A percentile compares a stretch with the other conserved stretches of the same genome.
Evolutionary conservation across 2,797 vertebrate species (phyloP).

Genomic region (Falco biarmicus): DNA sequence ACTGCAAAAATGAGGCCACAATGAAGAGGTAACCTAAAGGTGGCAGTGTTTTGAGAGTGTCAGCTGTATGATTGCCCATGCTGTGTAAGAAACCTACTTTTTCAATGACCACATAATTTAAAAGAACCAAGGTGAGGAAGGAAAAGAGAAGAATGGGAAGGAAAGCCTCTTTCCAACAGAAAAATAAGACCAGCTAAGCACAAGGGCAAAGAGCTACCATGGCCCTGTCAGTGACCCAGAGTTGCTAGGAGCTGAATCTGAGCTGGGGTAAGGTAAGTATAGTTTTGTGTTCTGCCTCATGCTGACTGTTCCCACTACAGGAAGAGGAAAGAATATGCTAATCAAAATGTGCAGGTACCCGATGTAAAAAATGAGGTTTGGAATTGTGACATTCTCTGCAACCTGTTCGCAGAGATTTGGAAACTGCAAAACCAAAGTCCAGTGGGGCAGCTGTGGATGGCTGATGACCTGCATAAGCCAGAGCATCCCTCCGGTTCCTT

Average conservation of each 20-base stretch:
- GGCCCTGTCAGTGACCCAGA: background rate
- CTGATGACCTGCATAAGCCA: background rate
- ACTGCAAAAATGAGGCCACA: background rate
- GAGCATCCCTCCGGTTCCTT: background rate
- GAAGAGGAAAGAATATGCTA: background rate
- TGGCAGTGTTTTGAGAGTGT: background rate
- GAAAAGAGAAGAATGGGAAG: background rate
- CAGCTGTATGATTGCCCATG: background rate
- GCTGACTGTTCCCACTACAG: background rate
- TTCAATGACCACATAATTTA: background rate
- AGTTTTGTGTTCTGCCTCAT: background rate
- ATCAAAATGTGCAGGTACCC: background rate
- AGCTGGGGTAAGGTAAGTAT: background rate
- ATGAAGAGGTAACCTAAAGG: background rate
- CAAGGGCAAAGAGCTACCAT: background rate
- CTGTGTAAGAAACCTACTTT: background rate
- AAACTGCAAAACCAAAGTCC: background rate
- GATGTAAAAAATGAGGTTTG: background rate
- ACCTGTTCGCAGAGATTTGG: background rate
- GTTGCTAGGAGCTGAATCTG: background rate
- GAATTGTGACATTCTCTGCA: background rate
- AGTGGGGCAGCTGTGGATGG: background rate
- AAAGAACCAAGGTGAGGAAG: background rate
- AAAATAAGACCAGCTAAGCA: background rate
- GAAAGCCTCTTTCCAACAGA: background rate